Conservation (phyloP, 2,888 invertebrate genomes). For the Scrobipalpa atriplicella region DNA sequence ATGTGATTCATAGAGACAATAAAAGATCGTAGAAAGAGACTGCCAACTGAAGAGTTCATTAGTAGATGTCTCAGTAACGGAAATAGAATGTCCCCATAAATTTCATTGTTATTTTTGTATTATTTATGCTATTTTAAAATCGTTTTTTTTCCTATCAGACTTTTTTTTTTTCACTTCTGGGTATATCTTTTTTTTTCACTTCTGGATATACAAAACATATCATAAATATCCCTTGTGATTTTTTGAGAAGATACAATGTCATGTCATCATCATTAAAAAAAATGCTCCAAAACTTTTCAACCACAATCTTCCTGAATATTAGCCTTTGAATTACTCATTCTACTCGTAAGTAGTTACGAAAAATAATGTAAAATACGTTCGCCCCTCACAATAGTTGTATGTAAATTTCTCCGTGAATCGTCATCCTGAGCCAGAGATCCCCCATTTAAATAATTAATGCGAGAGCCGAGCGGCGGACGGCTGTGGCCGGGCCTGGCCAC, state of each 20-base stretch:
- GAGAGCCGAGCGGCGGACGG: constrained; percentile 45
- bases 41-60: constrained; percentile 56
- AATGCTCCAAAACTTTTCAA: neutral
- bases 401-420: constrained; percentile 15
- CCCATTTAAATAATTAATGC: constrained; percentile 74
- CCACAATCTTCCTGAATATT: neutral
- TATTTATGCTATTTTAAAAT: too few species aligned
- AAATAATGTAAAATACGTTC: neutral
- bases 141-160: too few species aligned
- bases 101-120: neutral
- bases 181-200: too few species aligned
- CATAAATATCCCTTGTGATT: too few species aligned
- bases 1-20: constrained; percentile 61
- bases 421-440: constrained; percentile 43
- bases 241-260: too few species aligned
- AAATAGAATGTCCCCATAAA: constrained; percentile 15
- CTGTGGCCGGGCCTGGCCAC: constrained; percentile 56
- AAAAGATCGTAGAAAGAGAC: constrained; percentile 51
- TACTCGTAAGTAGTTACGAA: too few species aligned
- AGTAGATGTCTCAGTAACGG: constrained; percentile 54
- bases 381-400: neutral
- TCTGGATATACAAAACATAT: too few species aligned
- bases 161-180: too few species aligned
- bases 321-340: neutral
- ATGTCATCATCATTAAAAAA: too few species aligned